Conservation (phyloP, 1,140 invertebrate genomes). For the Zaprionus africanus region DNA sequence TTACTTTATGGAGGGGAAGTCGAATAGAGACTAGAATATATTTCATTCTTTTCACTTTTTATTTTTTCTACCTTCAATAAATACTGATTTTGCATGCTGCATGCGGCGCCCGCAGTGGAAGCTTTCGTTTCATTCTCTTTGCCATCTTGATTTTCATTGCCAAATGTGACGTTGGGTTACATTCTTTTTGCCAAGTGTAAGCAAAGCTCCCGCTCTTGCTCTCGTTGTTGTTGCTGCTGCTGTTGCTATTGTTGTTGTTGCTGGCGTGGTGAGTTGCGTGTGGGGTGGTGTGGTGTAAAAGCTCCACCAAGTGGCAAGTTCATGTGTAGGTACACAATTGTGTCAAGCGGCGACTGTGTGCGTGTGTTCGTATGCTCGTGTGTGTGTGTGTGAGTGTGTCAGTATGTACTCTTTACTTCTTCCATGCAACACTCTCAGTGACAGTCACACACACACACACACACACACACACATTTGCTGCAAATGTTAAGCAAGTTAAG, state of each 20-base stretch:
- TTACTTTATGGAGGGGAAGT: too few species aligned
- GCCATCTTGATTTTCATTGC: conserved; percentile 18
- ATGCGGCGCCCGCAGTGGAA: conserved; percentile 13
- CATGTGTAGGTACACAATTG: conserved; percentile 72
- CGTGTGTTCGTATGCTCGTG: not conserved
- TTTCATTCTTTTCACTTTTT: not conserved
- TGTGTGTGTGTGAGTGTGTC: conserved; percentile 11
- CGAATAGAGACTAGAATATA: not conserved
- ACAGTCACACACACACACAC: conserved; percentile 1
- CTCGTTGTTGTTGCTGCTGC: conserved; percentile 17
- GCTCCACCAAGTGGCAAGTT: conserved; percentile 61
- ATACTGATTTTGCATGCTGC: conserved; percentile 23
- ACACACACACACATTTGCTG: conserved; percentile 3
- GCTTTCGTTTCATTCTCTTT: conserved; percentile 22
- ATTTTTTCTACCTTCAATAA: not conserved
- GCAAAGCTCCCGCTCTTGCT: conserved; percentile 52
- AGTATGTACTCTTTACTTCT: conserved; percentile 29
- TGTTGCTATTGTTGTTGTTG: conserved; percentile 24
- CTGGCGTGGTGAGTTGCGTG: conserved; percentile 36
- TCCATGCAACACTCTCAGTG: conserved; percentile 43
- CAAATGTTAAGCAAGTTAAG: conserved; percentile 12
- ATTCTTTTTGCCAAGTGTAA: conserved; percentile 40
- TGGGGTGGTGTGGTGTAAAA: conserved; percentile 50
- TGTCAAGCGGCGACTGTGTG: conserved; percentile 35
- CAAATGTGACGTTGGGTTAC: conserved; percentile 13